phyloP scores from a whole-genome alignment of 2,797 vertebrate genomes.

The Sebastes steindachneri region DNA sequence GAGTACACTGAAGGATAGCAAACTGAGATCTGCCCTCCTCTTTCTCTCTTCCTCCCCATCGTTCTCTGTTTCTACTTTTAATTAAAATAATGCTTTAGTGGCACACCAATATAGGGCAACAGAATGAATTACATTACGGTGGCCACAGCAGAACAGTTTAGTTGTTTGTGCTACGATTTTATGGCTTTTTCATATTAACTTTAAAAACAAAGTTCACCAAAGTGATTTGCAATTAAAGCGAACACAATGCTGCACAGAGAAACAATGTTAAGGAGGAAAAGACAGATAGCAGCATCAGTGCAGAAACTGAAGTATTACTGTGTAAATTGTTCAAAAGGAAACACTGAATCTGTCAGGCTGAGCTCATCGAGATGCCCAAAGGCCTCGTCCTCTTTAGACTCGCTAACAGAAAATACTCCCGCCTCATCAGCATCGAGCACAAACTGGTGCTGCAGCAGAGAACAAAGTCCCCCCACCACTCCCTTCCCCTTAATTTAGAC shows the following conservation, averaged over 20 bases:
- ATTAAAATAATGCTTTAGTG: slow-evolving; percentile 56
- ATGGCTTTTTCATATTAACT: slow-evolving; percentile 30
- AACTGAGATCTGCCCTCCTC: slow-evolving; percentile 44
- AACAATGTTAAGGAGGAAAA: neutral
- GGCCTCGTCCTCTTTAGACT: slow-evolving; percentile 49
- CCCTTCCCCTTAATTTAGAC: slow-evolving; percentile 28
- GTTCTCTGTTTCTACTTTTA: slow-evolving; percentile 52
- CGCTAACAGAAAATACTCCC: slow-evolving; percentile 29
- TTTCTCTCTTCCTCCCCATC: slow-evolving; percentile 44
- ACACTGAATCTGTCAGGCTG: slow-evolving; percentile 24
- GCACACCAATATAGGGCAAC: slow-evolving; percentile 50
- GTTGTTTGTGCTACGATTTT: slow-evolving; percentile 1
- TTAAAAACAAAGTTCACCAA: slow-evolving; percentile 35
- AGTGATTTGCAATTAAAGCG: slow-evolving; percentile 21
- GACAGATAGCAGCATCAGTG: neutral
- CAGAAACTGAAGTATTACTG: slow-evolving; percentile 3
- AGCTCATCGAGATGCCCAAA: slow-evolving; percentile 50
- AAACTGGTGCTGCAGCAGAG: slow-evolving; percentile 47
- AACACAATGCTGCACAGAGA: neutral
- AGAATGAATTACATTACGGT: slow-evolving; percentile 45
- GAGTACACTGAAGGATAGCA: slow-evolving; percentile 58
- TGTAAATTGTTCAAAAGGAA: slow-evolving; percentile 15
- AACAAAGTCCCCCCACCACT: slow-evolving; percentile 21
- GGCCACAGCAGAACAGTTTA: slow-evolving; percentile 18
- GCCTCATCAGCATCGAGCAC: slow-evolving; percentile 44